Percentiles rank a stretch among this genome's conserved stretches.
Evolutionary conservation across 2,888 invertebrate species (phyloP).

Genomic region (Phaonia tiefii): DNA sequence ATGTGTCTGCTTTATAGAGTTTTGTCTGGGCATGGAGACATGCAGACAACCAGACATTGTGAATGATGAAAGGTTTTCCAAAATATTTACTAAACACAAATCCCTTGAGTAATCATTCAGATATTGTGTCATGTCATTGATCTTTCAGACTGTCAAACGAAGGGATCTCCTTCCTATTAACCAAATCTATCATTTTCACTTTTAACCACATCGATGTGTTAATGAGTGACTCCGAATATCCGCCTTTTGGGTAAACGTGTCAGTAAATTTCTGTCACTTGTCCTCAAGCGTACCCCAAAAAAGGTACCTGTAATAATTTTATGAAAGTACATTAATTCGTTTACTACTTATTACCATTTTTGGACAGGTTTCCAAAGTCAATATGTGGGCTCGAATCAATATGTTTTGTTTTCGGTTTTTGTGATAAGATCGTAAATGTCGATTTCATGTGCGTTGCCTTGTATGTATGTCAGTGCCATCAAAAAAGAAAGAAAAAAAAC

Average conservation of each 20-base stretch:
- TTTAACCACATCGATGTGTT: slow-evolving; percentile 21
- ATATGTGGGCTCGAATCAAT: slow-evolving; percentile 27
- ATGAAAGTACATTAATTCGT: slow-evolving; percentile 36
- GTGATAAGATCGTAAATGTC: slow-evolving; percentile 51
- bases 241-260: not conserved
- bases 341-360: slow-evolving; percentile 1
- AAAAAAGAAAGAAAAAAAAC: not conserved
- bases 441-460: not conserved
- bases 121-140: slow-evolving; percentile 59
- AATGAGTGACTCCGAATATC: slow-evolving; percentile 24
- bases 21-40: not conserved
- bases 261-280: too few species aligned
- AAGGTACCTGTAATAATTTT: not conserved
- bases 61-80: not conserved
- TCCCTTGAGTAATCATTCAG: slow-evolving; percentile 6
- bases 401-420: not conserved
- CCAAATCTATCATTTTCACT: slow-evolving; percentile 16
- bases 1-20: not conserved
- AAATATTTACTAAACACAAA: not conserved
- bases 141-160: slow-evolving; percentile 29
- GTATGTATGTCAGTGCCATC: slow-evolving; percentile 57
- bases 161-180: not conserved
- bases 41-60: not conserved
- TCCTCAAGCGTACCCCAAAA: not conserved
- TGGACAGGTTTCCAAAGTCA: not conserved